phyloP scores from a whole-genome alignment of 2,888 invertebrate species.

The Andrena bucephala region DNA sequence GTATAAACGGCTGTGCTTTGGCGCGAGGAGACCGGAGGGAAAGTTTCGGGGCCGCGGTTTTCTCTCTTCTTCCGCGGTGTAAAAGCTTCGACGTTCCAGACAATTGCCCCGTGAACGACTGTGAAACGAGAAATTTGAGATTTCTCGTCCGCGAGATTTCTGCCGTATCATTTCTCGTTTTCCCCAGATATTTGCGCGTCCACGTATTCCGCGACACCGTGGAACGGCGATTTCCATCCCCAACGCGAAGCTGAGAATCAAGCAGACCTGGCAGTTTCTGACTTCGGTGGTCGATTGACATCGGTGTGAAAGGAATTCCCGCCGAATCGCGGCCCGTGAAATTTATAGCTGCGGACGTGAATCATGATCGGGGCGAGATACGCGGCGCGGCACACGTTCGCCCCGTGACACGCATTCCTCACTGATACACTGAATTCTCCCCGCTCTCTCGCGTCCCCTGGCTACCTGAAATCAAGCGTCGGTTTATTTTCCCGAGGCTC shows the following conservation, averaged over 20 bases:
- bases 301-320: conserved; percentile 17
- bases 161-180: no score
- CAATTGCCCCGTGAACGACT: conserved; percentile 31
- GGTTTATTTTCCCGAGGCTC: not conserved
- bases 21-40: not conserved
- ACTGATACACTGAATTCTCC: not conserved
- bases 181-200: not conserved
- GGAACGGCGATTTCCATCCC: conserved; percentile 21
- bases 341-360: conserved; percentile 54
- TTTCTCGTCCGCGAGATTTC: conserved; percentile 18
- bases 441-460: not conserved
- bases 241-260: not conserved
- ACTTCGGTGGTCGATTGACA: not conserved
- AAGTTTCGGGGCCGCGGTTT: not conserved
- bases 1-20: not conserved
- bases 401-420: not conserved
- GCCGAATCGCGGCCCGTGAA: conserved; percentile 9
- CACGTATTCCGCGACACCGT: not conserved
- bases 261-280: not conserved
- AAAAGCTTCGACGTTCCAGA: conserved; percentile 22
- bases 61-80: not conserved
- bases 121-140: conserved; percentile 24
- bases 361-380: conserved; percentile 36
- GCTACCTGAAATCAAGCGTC: not conserved
- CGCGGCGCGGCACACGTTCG: conserved; percentile 7